Conservation (phyloP, 1,140 invertebrate species). For the Oncopeltus fasciatus region DNA sequence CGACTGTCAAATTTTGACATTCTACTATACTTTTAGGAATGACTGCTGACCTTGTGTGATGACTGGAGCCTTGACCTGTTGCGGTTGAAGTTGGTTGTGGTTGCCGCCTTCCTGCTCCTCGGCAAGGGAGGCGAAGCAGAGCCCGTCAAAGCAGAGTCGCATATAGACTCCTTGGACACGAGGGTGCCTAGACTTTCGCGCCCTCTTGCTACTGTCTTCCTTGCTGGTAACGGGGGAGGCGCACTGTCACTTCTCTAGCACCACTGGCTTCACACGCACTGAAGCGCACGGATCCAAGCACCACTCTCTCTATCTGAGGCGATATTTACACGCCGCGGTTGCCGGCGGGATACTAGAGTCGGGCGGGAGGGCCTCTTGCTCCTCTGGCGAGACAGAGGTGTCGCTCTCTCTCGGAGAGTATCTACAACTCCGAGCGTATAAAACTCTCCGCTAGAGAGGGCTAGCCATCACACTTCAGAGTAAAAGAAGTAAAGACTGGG, state of each 20-base stretch:
- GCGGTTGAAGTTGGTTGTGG: conserved; percentile 27
- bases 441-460: too few species aligned
- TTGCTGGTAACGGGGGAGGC: conserved; percentile 8
- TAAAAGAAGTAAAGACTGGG: too few species aligned
- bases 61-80: not conserved
- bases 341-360: too few species aligned
- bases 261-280: not conserved
- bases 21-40: too few species aligned
- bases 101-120: conserved; percentile 46
- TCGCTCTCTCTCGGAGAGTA: too few species aligned
- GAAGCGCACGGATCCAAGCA: not conserved
- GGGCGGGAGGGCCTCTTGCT: too few species aligned
- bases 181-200: not conserved
- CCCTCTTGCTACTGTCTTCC: conserved; percentile 1
- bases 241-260: not conserved
- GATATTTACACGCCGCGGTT: too few species aligned
- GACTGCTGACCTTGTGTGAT: not conserved
- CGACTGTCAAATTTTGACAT: too few species aligned
- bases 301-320: not conserved
- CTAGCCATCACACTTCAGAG: too few species aligned
- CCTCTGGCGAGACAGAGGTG: too few species aligned
- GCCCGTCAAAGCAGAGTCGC: conserved; percentile 72
- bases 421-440: too few species aligned
- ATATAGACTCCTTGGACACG: conserved; percentile 30
- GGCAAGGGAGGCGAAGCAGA: conserved; percentile 68